Evolutionary conservation across 2,113 vertebrate species (phyloP), one percentile per base, ranked within the genome.

Genomic region (Epinephelus moara): DNA sequence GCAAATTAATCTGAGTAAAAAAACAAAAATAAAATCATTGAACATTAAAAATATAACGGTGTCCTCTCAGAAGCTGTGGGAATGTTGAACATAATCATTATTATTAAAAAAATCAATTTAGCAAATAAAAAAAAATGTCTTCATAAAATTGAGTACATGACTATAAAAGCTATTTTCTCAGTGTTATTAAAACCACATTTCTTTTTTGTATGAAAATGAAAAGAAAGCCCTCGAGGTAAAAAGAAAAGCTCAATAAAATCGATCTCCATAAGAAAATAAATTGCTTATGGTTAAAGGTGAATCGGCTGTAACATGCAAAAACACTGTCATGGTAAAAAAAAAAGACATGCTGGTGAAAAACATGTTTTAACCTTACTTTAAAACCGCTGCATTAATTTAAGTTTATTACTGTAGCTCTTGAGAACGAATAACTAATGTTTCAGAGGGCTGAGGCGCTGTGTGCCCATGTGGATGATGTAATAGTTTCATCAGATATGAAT

Each of bases 401-500:
- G 33, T 42, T 66, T 45, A 64, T 40, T 10, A 9, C 30, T 61
- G 17, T 61, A 17, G 9, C 3, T 18, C 55, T 72, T n/a, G 17
- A 4, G 9, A 66, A 27, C 21, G n/a, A 70, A 33, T 40, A 7
- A 12, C 14, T 52, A 21, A 53, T n/a, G 10, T 27, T 57, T 64
- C 50, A 60, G 12, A 78, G 30, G 56, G 45, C 12, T 61, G 80
- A 64, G 55, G 53, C 45, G 25, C n/a, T n/a, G 19, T 49, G 21
- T 49, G 21, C 70, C 75, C 45, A 23, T 57, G 78, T 63, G 50
- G 56, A 25, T 86, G 81, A 82, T 85, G 79, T 73, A 82, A 84
- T 11, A 53, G 4, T 27, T 76, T 76, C 47, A 85, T 88, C 45
- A 80, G 60, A 30, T 71, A 76, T 82, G 59, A 71, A 77, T n/a